These are phyloP conservation scores for Lanius ludovicianus DNA, from an alignment of 2,113 vertebrate genomes.

Conservation along the genomic window DNA sequence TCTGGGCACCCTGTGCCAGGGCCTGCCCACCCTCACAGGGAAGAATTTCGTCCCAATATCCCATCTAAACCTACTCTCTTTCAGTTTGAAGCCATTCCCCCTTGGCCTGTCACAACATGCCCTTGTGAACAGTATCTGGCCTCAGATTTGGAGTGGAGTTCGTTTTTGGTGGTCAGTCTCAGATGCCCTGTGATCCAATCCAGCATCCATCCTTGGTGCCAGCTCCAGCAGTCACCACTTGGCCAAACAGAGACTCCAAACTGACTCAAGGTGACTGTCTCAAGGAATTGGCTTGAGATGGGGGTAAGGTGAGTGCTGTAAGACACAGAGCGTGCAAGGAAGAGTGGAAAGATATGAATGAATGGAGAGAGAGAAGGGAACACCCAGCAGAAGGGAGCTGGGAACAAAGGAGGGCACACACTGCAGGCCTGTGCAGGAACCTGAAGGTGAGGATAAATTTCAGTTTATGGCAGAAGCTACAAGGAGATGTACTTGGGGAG, in stretches of 20 bases:
- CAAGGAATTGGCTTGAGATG: neutral
- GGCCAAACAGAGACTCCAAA: neutral
- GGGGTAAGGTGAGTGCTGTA: neutral
- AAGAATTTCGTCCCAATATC: neutral
- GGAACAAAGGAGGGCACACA: neutral
- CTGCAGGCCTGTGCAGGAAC: neutral
- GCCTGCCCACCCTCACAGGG: accelerated
- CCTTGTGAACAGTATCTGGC: neutral
- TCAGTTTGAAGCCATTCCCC: neutral
- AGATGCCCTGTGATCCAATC: neutral
- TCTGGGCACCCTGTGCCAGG: neutral
- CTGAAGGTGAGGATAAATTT: neutral
- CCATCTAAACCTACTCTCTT: neutral
- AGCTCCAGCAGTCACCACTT: neutral
- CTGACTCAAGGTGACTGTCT: too few relatives aligned
- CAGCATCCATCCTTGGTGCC: neutral
- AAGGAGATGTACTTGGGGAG: neutral
- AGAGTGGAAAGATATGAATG: accelerated
- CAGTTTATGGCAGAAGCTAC: neutral
- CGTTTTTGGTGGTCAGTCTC: neutral
- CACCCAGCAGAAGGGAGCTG: neutral
- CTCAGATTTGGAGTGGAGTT: neutral
- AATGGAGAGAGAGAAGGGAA: neutral
- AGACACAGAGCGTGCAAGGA: neutral
- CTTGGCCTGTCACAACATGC: neutral